Evolutionary conservation across 2,888 invertebrate species (phyloP).

Genomic region (Agrotis clavis): DNA sequence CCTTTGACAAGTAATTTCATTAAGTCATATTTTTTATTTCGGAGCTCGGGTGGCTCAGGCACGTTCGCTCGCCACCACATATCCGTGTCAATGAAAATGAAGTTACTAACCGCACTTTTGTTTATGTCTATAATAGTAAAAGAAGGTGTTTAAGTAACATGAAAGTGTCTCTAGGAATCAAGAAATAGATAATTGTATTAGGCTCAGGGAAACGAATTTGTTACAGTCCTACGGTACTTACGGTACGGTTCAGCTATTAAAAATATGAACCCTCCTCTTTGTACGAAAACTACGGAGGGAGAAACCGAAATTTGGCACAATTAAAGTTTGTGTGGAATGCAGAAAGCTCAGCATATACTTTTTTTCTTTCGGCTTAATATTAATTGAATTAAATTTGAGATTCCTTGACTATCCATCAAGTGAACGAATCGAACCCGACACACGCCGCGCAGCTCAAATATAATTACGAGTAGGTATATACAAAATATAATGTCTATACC

Average conservation of each 20-base stretch:
- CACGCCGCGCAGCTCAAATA: no score
- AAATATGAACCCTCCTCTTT: no score
- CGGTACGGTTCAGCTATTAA: no score
- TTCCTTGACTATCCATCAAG: no score
- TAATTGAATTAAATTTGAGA: no score
- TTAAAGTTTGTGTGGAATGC: no score
- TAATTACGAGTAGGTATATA: no score
- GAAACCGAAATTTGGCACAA: no score
- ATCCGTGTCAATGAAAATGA: constrained; percentile 48
- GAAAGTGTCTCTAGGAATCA: constrained; percentile 12
- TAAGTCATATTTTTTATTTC: constrained; percentile 44
- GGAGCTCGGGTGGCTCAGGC: constrained; percentile 19
- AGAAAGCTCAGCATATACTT: no score
- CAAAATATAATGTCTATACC: neutral
- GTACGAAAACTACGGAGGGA: no score
- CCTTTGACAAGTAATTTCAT: constrained; percentile 39
- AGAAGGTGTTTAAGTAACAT: constrained; percentile 2
- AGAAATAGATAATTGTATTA: constrained; percentile 9
- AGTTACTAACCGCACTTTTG: constrained; percentile 49
- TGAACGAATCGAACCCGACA: no score
- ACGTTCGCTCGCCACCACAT: constrained; percentile 41
- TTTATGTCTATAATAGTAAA: constrained; percentile 22
- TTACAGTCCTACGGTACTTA: neutral
- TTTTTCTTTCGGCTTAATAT: no score
- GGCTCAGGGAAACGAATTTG: neutral